Base-by-base conservation (phyloP, 2,888 invertebrate genomes). In the Ormyrus rosae region DNA sequence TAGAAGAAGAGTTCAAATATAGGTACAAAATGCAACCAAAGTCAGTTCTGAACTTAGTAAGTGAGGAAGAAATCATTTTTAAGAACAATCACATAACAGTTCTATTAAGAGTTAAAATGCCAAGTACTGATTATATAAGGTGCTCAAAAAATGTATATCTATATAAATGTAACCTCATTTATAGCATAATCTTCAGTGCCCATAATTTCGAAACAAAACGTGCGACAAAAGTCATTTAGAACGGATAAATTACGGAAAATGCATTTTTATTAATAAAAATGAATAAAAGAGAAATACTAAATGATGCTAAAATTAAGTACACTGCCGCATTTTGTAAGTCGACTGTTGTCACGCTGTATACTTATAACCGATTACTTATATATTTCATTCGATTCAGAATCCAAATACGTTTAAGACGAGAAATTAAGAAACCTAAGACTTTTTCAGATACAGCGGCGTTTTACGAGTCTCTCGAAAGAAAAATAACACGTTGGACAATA, bases 321-420 rank as follows among this genome's bases (percentile, higher is more conserved):
- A 89, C 89, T 89, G 88, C 88, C 88, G 86, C 86, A 87, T 88
- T 88, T 88, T 88, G 83, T 86, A 87, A 87, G 85, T 86, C 86
- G 84, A 88, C 85, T 86, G 85, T 87, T 88, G 83, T 85, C 86
- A 85, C 85, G 84, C 70, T 79, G 71, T 75, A 71, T 81, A 78
- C 58, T 60, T 77, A 60, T 78, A 77, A 64, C 64, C 73, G 46
- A 72, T 8, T 61, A 77, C 7, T 78, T 78, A 61, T 67, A 60
- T 78, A 81, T 69, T 65, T 78, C 64, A 74, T 53, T 51, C n/a
- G 63, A 77, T 46, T 77, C 46, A 77, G 68, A 71, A 19, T 56
- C 74, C 70, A 56, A 76, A 68, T 65, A 55, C 63, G 46, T 78
- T 78, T 61, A 19, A 64, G 61, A 45, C 19, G 13, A 50, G 46